phyloP scores from a whole-genome alignment of 2,888 invertebrate genomes.

The Cheilosia pagana region DNA sequence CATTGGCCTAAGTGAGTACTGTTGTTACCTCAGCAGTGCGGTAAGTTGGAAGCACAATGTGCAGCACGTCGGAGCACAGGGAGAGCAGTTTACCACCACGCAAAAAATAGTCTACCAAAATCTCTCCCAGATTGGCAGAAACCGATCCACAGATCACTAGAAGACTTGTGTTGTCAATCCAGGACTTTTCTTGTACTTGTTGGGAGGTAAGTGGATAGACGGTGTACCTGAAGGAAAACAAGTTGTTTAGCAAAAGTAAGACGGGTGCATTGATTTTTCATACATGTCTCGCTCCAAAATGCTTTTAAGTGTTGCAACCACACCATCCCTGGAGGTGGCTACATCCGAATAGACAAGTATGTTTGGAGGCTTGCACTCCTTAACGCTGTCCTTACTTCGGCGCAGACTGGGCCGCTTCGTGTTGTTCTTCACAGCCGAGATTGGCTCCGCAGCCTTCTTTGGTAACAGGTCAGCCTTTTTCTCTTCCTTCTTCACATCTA shows the following conservation, averaged over 20 bases:
- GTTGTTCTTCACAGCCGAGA: conserved; percentile 75
- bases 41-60: conserved; percentile 91
- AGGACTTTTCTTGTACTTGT: conserved; percentile 81
- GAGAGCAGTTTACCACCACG: conserved; percentile 90
- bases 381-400: conserved; percentile 81
- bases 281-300: conserved; percentile 90
- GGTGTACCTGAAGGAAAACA: conserved; percentile 84
- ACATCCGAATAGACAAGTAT: conserved; percentile 93
- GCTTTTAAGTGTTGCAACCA: conserved; percentile 88
- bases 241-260: not conserved
- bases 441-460: conserved; percentile 30
- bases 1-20: not conserved
- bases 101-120: conserved; percentile 89
- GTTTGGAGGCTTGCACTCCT: conserved; percentile 89
- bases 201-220: conserved; percentile 86
- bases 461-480: conserved; percentile 38
- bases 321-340: conserved; percentile 89
- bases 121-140: conserved; percentile 86
- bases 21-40: conserved; percentile 90
- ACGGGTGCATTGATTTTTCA: conserved; percentile 58
- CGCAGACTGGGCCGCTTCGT: conserved; percentile 79
- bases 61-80: conserved; percentile 91
- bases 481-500: conserved; percentile 33
- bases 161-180: conserved; percentile 87
- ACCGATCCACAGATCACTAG: conserved; percentile 92